phyloP scores from a whole-genome alignment of 2,113 vertebrate genomes.

The Papio anubis region DNA sequence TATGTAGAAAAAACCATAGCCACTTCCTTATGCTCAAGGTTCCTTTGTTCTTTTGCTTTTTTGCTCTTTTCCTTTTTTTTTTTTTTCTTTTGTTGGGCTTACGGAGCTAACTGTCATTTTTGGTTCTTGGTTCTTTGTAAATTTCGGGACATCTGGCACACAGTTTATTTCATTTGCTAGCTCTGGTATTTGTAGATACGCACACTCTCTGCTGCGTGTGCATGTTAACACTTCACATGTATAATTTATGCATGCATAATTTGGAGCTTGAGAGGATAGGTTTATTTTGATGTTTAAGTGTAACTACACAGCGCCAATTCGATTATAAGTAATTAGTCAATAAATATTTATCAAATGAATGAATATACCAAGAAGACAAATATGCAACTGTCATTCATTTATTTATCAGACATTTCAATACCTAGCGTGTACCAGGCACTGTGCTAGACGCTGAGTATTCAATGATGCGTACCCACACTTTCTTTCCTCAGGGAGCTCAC shows the following conservation, averaged over 20 bases:
- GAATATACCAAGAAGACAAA: constrained; percentile 6
- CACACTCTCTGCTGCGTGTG: background rate
- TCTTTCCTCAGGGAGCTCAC: background rate
- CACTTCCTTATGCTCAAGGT: constrained; percentile 73
- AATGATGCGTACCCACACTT: background rate
- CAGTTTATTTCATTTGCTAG: constrained; percentile 61
- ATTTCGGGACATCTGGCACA: constrained; percentile 73
- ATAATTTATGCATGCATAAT: constrained; percentile 53
- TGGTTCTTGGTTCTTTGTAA: constrained; percentile 72
- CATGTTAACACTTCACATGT: constrained; percentile 41
- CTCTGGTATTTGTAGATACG: constrained; percentile 38
- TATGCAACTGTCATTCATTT: background rate
- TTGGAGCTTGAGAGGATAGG: constrained; percentile 6
- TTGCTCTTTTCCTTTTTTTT: background rate
- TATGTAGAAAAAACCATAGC: constrained; percentile 60
- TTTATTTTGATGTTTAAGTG: constrained; percentile 61
- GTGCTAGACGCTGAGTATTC: background rate
- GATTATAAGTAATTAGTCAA: constrained; percentile 37
- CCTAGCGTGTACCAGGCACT: background rate
- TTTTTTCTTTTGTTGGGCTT: constrained; percentile 59
- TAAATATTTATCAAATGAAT: constrained; percentile 48
- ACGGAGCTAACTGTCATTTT: constrained; percentile 81
- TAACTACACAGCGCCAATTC: background rate
- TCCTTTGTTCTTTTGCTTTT: constrained; percentile 59
- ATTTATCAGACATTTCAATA: background rate